phyloP scores from a whole-genome alignment of 1,140 invertebrate genomes.

The Drosophila ananassae region DNA sequence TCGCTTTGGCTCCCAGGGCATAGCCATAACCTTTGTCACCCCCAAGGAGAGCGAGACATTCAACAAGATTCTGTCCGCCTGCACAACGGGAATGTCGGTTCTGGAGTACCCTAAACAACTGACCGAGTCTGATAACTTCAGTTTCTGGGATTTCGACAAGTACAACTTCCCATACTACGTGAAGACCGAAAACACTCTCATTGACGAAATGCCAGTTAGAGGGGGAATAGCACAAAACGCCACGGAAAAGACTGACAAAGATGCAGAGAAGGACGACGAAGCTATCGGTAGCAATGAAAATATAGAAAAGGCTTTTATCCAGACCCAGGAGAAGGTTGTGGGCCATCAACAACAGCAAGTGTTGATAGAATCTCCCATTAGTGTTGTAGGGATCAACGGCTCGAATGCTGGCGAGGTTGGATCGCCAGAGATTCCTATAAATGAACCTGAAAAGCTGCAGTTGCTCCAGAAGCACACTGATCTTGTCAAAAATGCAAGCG shows the following conservation, averaged over 20 bases:
- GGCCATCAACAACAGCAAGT: not conserved
- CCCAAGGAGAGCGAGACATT: conserved; percentile 87
- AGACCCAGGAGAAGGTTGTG: not conserved
- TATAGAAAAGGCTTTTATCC: not conserved
- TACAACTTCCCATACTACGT: conserved; percentile 57
- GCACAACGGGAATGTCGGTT: conserved; percentile 85
- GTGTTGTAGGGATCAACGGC: not conserved
- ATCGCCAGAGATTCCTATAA: no score
- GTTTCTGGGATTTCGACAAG: conserved; percentile 60
- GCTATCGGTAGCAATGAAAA: not conserved
- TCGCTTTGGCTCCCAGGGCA: conserved; percentile 92
- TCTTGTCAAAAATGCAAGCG: no score
- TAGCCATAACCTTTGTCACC: conserved; percentile 87
- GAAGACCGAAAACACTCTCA: conserved; percentile 5
- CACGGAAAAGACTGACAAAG: not conserved
- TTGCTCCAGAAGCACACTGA: no score
- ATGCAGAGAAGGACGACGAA: not conserved
- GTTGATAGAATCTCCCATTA: not conserved
- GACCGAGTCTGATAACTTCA: conserved; percentile 17
- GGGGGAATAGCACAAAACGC: not conserved
- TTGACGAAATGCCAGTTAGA: not conserved
- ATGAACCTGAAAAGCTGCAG: no score
- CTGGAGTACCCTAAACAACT: conserved; percentile 84
- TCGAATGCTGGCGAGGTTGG: no score
- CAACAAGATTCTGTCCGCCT: conserved; percentile 85